phyloP scores from a whole-genome alignment of 2,888 invertebrate genomes.

The Panopea generosa region DNA sequence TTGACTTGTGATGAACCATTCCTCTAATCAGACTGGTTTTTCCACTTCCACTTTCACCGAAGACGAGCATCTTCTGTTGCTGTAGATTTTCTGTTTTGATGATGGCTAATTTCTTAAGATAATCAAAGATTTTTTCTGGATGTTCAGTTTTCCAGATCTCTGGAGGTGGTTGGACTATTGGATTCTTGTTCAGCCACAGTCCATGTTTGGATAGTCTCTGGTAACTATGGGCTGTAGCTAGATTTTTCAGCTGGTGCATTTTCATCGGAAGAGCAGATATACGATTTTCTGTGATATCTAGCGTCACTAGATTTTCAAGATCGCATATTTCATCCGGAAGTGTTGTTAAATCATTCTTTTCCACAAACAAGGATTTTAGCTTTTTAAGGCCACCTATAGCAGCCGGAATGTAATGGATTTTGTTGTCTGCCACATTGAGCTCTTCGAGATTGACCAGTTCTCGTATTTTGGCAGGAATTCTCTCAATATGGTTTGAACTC shows the following conservation, averaged over 20 bases:
- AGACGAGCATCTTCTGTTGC: constrained; percentile 79
- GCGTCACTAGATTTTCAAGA: constrained; percentile 80
- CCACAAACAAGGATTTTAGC: constrained; percentile 75
- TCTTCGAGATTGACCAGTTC: constrained; percentile 77
- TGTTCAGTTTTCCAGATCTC: constrained; percentile 83
- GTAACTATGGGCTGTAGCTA: constrained; percentile 81
- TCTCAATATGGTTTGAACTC: constrained; percentile 76
- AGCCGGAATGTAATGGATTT: constrained; percentile 75
- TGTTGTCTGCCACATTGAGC: constrained; percentile 79
- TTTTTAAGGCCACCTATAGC: constrained; percentile 78
- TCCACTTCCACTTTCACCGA: constrained; percentile 82
- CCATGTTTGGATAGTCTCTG: constrained; percentile 80
- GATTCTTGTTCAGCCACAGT: constrained; percentile 84
- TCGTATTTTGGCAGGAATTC: constrained; percentile 77
- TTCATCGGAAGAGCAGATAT: constrained; percentile 79
- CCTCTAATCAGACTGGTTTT: constrained; percentile 81
- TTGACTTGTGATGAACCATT: constrained; percentile 76
- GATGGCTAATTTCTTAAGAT: constrained; percentile 80
- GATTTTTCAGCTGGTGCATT: constrained; percentile 77
- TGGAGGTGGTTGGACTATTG: constrained; percentile 82
- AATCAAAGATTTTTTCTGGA: constrained; percentile 80
- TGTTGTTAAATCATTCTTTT: constrained; percentile 75
- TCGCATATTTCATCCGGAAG: constrained; percentile 82
- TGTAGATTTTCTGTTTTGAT: constrained; percentile 82
- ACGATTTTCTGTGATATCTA: constrained; percentile 82